These are phyloP conservation scores for Acholoe squamosa DNA, from an alignment of 2,888 invertebrate genomes.

Conservation along the genomic window DNA sequence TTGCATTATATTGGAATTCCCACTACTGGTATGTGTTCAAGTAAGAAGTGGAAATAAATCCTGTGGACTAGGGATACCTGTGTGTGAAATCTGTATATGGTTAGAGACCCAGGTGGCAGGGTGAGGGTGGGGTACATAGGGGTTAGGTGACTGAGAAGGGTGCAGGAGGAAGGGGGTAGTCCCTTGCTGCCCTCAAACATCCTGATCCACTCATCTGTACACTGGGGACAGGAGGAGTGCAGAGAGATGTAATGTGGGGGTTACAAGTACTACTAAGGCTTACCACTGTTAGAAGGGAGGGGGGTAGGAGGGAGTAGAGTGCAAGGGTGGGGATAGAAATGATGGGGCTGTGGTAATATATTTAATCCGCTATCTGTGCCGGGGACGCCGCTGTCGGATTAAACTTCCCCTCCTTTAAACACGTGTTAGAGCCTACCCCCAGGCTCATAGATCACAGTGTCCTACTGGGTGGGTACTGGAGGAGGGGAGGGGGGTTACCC, in stretches of 20 bases:
- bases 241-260: background rate
- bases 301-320: background rate
- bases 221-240: background rate
- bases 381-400: background rate
- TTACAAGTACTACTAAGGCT: background rate
- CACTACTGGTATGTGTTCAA: too few relatives aligned
- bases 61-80: too few relatives aligned
- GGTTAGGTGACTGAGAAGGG: background rate
- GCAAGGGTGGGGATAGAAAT: background rate
- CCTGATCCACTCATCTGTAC: background rate
- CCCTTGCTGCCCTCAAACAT: constrained; percentile 28
- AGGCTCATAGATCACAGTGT: constrained; percentile 39
- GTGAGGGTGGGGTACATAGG: too few relatives aligned
- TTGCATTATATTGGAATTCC: too few relatives aligned
- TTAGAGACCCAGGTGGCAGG: too few relatives aligned
- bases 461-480: too few relatives aligned
- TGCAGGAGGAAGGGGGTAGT: constrained; percentile 1
- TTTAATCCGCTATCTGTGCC: constrained; percentile 47
- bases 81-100: too few relatives aligned
- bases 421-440: constrained; percentile 2
- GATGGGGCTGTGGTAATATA: background rate
- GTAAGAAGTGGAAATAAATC: too few relatives aligned
- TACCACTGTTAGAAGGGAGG: background rate
- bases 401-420: constrained; percentile 33
- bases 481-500: background rate